Base-by-base conservation (phyloP, 1,140 invertebrate genomes). In the Leucophenga varia region DNA sequence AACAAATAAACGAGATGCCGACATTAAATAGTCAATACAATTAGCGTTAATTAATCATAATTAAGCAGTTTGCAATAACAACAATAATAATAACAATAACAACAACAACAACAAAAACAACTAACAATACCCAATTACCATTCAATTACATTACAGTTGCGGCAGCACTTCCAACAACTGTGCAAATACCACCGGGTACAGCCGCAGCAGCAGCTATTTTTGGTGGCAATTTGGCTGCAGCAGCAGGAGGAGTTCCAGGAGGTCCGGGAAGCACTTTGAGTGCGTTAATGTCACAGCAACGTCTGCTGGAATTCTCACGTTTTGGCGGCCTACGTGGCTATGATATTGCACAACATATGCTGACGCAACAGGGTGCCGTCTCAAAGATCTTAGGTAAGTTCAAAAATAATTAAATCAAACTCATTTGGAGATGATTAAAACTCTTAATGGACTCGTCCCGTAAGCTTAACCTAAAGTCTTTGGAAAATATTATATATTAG, bases 321-420 rank as follows among this genome's bases (percentile, higher is more conserved):
- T 88, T 90, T 57, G 89, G 89, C 6, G 89, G 89, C 7, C 79
- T 91, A 30, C 76, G 91, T 46, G 91, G 92, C 49, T 94, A 93
- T 73, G 92, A 95, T 73, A 85, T 95, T 52, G 89, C 90, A 13
- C 84, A 92, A 45, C 90, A 93, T 74, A 86, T 94, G 74, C 81
- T 92, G 25, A 88, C 90, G 3, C 91, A 92, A 69, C 91, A 95
- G 78, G 91, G 91, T 48, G 91, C 91, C 73, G 91, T 95, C 59
- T 91, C 88, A 54, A 94, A 95, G 79, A 83, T 95, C 64, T 79
- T 92, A 59, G 88, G 89, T 89, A 79, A 87, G 85, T 80, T n/a
- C n/a, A n/a, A n/a, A n/a, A n/a, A n/a, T n/a, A n/a, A n/a, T n/a
- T n/a, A n/a, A n/a, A n/a, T n/a, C n/a, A n/a, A n/a, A n/a, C n/a